Percentiles rank a stretch among this genome's conserved stretches.
Evolutionary conservation across 2,888 invertebrate genomes (phyloP).

Genomic region (Euphydryas editha): DNA sequence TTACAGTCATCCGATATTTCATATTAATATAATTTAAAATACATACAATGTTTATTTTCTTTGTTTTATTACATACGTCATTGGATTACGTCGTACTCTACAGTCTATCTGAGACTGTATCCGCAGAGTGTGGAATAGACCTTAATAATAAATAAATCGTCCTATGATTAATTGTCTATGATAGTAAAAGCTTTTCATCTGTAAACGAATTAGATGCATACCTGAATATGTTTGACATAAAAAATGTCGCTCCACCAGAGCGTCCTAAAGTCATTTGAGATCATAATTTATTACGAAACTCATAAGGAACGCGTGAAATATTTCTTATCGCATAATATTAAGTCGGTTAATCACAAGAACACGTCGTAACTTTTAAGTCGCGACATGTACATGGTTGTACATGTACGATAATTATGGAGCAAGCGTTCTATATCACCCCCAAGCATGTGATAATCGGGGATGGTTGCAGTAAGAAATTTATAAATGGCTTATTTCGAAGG

Average conservation of each 20-base stretch:
- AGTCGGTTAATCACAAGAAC: slow-evolving; percentile 24
- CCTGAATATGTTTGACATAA: too few relatives aligned
- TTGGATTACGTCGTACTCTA: too few relatives aligned
- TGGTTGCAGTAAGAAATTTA: slow-evolving; percentile 26
- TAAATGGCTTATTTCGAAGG: slow-evolving; percentile 10
- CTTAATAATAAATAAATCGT: too few relatives aligned
- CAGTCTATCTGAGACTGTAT: too few relatives aligned
- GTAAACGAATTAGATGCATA: too few relatives aligned
- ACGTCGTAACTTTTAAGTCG: slow-evolving; percentile 1
- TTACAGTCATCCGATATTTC: too few relatives aligned
- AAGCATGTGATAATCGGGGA: slow-evolving; percentile 29
- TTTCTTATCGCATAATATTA: slow-evolving; percentile 13
- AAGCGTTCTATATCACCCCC: slow-evolving; percentile 19
- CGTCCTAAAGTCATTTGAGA: not conserved
- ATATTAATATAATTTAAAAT: too few relatives aligned
- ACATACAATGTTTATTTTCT: too few relatives aligned
- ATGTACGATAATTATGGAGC: slow-evolving; percentile 13
- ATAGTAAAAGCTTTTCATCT: too few relatives aligned
- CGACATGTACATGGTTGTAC: slow-evolving; percentile 2
- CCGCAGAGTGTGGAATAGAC: too few relatives aligned
- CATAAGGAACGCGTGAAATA: slow-evolving; percentile 9
- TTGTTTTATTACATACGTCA: too few relatives aligned
- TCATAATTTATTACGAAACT: not conserved
- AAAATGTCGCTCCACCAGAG: not conserved
- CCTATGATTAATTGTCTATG: too few relatives aligned